Evolutionary conservation across 2,888 invertebrate species (phyloP).

Genomic region (Hecatera dysodea): DNA sequence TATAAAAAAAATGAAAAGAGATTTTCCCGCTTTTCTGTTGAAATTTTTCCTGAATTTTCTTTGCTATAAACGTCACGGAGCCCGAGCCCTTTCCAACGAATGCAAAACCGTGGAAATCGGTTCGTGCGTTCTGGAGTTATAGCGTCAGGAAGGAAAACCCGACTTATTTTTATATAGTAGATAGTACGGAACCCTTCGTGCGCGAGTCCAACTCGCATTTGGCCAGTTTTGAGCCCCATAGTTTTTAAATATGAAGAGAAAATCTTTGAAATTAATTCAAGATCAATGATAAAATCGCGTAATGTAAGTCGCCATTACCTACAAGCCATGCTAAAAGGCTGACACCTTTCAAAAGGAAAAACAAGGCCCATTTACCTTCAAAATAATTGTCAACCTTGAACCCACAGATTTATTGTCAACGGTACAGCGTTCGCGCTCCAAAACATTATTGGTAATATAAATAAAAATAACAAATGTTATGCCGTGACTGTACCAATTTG

Average conservation of each 20-base stretch:
- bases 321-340: conserved; percentile 24
- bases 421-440: conserved; percentile 54
- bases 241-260: neutral
- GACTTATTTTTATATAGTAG: too few species aligned
- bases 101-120: too few species aligned
- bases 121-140: too few species aligned
- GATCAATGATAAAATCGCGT: neutral
- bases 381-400: conserved; percentile 59
- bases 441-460: conserved; percentile 68
- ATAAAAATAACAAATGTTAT: conserved; percentile 71
- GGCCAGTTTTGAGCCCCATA: too few species aligned
- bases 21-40: too few species aligned
- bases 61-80: too few species aligned
- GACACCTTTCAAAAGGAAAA: conserved; percentile 40
- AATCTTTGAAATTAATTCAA: neutral
- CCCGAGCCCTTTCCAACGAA: too few species aligned
- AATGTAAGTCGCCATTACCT: conserved; percentile 6
- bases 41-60: too few species aligned
- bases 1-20: too few species aligned
- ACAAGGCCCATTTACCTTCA: conserved; percentile 40
- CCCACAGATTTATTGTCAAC: conserved; percentile 61
- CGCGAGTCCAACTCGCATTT: too few species aligned
- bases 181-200: too few species aligned
- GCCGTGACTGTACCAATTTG: conserved; percentile 69
- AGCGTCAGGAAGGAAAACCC: too few species aligned